Evolutionary conservation across 2,888 invertebrate genomes (phyloP), one percentile per base, ranked within the genome.

Genomic region (Chydorus sphaericus): DNA sequence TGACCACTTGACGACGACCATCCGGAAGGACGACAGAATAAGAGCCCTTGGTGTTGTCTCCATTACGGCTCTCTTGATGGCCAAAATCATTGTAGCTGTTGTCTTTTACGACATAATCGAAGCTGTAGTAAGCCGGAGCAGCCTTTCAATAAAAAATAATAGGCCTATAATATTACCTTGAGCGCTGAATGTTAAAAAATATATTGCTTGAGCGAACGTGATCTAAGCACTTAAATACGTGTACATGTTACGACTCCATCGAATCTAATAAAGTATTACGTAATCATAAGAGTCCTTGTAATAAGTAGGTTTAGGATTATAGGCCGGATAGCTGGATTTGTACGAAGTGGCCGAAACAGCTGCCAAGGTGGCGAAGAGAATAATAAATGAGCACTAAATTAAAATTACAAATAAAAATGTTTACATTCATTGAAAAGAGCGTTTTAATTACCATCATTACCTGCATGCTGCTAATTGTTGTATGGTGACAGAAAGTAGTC

Each of bases 41-140:
- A 14, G 48, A 48, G 48, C 55, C 55, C 23, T 48, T 44, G 20
- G 55, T 55, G 26, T 55, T 55, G 55, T 55, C 55, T 23, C 55
- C 55, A 16, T 55, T 55, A 7, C 55, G 48, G 31, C 3, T 48
- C 18, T 55, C 55, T 29, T 48, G 48, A n/a, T 55, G 48, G 31
- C 55, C 55, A 18, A 55, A 48, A n/a, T 55, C 48, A 14, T 31
- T 48, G 55, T 55, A 55, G 29, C 18, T 7, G 31, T 33, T 48
- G 33, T 55, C 55, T 48, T 55, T 48, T 10, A 48, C 55, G 16
- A 18, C 48, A n/a, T 48, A 55, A 31, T 30, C 55, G 31, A 44
- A 55, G 29, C 33, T 48, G 31, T 55, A 55, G 8, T 55, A 29
- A n/a, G 55, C 55, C 30, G 55, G 55, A 20, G 48, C 31, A n/a